These are phyloP conservation scores for Podabrus alpinus DNA, from an alignment of 2,888 invertebrate species.

Conservation along the genomic window DNA sequence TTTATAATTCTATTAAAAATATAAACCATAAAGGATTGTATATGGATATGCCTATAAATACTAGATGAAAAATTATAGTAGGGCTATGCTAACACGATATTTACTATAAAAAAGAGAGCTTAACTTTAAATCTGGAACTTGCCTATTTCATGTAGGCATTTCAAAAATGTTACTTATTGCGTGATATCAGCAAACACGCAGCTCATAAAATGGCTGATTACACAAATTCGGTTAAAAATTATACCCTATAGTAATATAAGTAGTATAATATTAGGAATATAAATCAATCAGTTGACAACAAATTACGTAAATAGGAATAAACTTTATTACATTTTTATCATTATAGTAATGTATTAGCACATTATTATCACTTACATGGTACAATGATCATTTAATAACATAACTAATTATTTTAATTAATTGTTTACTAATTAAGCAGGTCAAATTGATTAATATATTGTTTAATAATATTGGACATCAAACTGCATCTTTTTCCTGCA, in stretches of 20 bases:
- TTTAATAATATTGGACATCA: background rate
- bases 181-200: background rate
- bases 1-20: no score
- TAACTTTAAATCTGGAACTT: no score
- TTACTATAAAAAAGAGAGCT: no score
- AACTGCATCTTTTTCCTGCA: background rate
- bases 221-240: background rate
- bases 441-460: background rate
- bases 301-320: background rate
- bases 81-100: no score
- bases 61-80: no score
- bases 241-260: no score
- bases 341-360: background rate
- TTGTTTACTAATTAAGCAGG: conserved; percentile 11
- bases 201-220: background rate
- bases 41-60: no score
- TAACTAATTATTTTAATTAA: conserved; percentile 16
- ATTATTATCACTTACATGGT: conserved; percentile 10
- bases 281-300: background rate
- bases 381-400: conserved; percentile 6
- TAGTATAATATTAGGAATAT: no score
- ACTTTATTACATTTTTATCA: background rate
- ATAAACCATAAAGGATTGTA: no score
- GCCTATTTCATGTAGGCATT: background rate
- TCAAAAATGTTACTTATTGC: background rate